These are phyloP conservation scores for Parnassius apollo DNA, from an alignment of 2,888 invertebrate genomes.

Conservation along the genomic window DNA sequence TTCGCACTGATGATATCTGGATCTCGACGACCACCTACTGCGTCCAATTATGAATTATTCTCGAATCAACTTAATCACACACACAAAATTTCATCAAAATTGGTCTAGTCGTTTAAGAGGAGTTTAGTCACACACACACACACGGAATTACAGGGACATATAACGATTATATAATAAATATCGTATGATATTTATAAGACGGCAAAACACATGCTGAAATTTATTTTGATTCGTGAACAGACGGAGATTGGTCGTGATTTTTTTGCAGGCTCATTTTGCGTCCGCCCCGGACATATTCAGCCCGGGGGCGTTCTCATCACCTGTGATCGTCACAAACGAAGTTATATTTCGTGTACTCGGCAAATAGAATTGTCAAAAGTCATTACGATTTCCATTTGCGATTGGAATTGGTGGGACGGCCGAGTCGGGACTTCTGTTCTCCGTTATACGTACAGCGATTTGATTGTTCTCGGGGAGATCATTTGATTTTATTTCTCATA, in stretches of 20 bases:
- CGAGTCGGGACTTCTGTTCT: slow-evolving; percentile 44
- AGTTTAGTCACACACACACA: too few species aligned
- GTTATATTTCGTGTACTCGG: slow-evolving; percentile 53
- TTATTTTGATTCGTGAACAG: too few species aligned
- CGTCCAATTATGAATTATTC: too few species aligned
- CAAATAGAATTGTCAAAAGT: slow-evolving; percentile 71
- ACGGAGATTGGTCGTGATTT: neutral
- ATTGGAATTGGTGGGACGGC: slow-evolving; percentile 68
- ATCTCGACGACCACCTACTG: too few species aligned
- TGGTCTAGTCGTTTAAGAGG: too few species aligned
- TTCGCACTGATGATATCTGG: too few species aligned
- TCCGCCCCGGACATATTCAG: slow-evolving; percentile 3
- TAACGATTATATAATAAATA: too few species aligned
- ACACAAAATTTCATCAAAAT: too few species aligned
- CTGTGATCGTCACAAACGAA: slow-evolving; percentile 54
- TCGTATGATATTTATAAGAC: too few species aligned
- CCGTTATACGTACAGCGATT: slow-evolving; percentile 42
- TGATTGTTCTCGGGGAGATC: slow-evolving; percentile 48
- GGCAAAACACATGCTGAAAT: too few species aligned
- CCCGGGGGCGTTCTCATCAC: slow-evolving; percentile 37
- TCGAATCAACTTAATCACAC: too few species aligned
- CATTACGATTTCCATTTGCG: slow-evolving; percentile 75
- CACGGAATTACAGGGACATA: too few species aligned
- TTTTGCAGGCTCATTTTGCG: slow-evolving; percentile 4
- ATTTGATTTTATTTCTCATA: slow-evolving; percentile 36